These are phyloP conservation scores for Girardia tigrina DNA, from an alignment of 2,888 invertebrate genomes.

Conservation along the genomic window DNA sequence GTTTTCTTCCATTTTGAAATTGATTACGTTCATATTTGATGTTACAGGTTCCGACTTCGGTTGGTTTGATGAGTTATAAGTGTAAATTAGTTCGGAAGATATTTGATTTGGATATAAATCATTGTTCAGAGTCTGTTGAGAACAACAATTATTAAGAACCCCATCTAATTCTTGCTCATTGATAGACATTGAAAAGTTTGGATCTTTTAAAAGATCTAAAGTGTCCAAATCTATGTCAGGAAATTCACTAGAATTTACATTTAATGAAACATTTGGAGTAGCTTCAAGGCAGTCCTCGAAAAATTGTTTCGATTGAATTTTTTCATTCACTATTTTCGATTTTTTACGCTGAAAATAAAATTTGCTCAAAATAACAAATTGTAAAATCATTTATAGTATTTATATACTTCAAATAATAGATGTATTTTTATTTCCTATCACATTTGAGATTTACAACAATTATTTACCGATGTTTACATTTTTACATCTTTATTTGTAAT, in stretches of 20 bases:
- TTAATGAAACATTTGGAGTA: conserved; percentile 14
- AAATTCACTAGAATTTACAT: neutral
- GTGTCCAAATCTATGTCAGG: conserved; percentile 1
- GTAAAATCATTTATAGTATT: too few species aligned
- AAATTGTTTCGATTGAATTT: neutral
- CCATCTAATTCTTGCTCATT: conserved; percentile 15
- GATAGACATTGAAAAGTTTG: neutral
- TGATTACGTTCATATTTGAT: conserved; percentile 3
- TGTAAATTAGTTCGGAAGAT: neutral
- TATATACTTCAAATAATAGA: too few species aligned
- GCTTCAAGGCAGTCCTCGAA: neutral
- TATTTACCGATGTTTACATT: too few species aligned
- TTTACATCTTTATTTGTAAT: too few species aligned
- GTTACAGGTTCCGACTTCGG: neutral
- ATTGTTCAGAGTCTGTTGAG: neutral
- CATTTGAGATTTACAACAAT: too few species aligned
- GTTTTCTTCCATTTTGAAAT: conserved; percentile 21
- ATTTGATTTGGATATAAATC: neutral
- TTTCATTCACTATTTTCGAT: neutral
- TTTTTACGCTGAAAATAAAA: neutral
- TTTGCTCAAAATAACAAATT: too few species aligned
- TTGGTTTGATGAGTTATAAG: neutral
- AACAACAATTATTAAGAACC: conserved; percentile 19
- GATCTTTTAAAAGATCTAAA: conserved; percentile 1
- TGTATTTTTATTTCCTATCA: too few species aligned